phyloP scores from a whole-genome alignment of 2,113 vertebrate species.

The Hystrix cristata region DNA sequence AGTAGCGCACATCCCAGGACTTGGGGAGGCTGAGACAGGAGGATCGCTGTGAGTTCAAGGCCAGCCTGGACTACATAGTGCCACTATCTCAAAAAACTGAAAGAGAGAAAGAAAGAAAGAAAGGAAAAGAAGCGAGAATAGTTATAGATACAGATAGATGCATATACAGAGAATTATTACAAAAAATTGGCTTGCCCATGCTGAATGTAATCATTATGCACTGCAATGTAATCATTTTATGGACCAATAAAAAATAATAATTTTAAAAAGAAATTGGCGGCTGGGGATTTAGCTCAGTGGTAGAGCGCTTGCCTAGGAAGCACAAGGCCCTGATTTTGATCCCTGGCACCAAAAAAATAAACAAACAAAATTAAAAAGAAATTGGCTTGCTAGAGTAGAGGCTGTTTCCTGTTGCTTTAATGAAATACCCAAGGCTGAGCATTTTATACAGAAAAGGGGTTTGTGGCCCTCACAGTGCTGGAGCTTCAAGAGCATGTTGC shows the following conservation, averaged over 20 bases:
- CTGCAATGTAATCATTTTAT: too few relatives aligned
- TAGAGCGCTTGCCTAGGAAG: too few relatives aligned
- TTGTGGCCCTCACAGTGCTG: neutral
- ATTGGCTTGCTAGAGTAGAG: neutral
- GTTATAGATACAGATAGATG: fast-evolving
- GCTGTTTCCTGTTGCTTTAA: neutral
- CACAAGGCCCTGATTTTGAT: too few relatives aligned
- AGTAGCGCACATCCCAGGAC: neutral
- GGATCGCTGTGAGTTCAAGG: neutral
- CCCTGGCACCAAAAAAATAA: too few relatives aligned
- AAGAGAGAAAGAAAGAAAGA: neutral
- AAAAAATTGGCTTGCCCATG: neutral
- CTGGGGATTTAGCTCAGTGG: too few relatives aligned
- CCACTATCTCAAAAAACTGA: too few relatives aligned
- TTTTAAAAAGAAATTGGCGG: neutral
- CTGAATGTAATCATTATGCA: too few relatives aligned
- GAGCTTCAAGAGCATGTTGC: neutral
- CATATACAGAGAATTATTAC: neutral
- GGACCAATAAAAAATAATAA: too few relatives aligned
- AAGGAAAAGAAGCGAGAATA: too few relatives aligned
- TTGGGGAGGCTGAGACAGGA: neutral
- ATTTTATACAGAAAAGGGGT: neutral
- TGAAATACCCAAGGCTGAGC: neutral
- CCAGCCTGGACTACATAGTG: neutral
- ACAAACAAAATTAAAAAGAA: neutral